Conservation (phyloP, 2,888 invertebrate species). For the Coelinius sp. region DNA sequence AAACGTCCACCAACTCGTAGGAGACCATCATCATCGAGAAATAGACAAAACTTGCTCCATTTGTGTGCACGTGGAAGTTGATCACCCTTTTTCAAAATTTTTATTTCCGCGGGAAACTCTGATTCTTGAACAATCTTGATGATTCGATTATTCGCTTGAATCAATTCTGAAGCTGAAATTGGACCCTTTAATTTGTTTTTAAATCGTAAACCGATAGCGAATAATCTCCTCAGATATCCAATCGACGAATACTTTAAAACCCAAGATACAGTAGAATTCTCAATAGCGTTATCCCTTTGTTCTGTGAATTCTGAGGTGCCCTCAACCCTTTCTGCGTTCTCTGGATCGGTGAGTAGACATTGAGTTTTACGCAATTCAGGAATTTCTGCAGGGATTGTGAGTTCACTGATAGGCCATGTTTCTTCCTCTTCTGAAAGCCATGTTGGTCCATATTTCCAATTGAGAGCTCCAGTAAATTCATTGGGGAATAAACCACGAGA, state of each 20-base stretch:
- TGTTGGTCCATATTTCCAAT: slow-evolving; percentile 25
- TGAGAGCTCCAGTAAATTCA: slow-evolving; percentile 17
- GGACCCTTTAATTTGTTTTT: slow-evolving; percentile 8
- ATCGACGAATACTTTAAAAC: slow-evolving; percentile 15
- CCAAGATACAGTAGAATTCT: too few relatives aligned
- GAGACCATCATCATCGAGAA: slow-evolving; percentile 27
- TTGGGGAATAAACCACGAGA: slow-evolving; percentile 17
- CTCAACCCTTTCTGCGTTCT: too few relatives aligned
- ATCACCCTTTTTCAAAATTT: neutral
- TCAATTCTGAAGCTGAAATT: slow-evolving; percentile 19
- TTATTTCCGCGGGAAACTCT: slow-evolving; percentile 31
- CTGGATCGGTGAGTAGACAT: neutral
- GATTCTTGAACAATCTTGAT: slow-evolving; percentile 28
- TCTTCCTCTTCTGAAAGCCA: slow-evolving; percentile 12
- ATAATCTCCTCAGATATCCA: slow-evolving; percentile 5
- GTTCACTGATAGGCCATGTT: neutral
- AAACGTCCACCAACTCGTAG: slow-evolving; percentile 44
- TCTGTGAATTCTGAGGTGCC: too few relatives aligned
- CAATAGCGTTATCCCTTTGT: too few relatives aligned
- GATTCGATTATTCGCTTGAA: neutral
- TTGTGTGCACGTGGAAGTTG: neutral
- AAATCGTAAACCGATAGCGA: slow-evolving; percentile 36
- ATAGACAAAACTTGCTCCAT: slow-evolving; percentile 8
- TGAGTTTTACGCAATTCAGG: slow-evolving; percentile 2
- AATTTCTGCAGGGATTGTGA: neutral